Conservation (phyloP, 2,113 vertebrate species). For the Nothocercus nigrocapillus region DNA sequence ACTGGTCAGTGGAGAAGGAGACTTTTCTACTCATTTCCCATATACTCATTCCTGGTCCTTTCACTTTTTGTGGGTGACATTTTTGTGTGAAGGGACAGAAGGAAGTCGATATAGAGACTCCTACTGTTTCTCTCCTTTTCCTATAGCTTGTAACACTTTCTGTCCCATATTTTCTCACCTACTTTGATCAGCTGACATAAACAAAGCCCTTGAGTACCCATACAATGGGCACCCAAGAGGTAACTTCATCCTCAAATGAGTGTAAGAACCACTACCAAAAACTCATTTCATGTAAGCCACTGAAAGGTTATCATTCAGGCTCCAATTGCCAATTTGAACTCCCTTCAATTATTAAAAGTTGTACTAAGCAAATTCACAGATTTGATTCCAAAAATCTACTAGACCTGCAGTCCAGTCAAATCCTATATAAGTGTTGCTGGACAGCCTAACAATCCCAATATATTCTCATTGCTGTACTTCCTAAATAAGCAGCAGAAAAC, state of each 20-base stretch:
- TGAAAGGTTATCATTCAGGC: not conserved
- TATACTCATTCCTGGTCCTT: not conserved
- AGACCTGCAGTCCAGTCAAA: not conserved
- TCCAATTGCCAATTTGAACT: not conserved
- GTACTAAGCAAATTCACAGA: not conserved
- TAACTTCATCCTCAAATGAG: fast-evolving
- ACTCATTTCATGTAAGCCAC: not conserved
- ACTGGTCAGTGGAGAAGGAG: not conserved
- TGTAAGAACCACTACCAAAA: not conserved
- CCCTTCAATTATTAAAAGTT: not conserved
- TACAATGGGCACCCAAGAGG: not conserved
- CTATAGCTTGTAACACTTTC: not conserved
- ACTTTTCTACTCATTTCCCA: not conserved
- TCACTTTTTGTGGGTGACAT: not conserved
- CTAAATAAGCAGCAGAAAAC: not conserved
- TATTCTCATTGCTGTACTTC: not conserved
- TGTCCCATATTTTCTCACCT: not conserved
- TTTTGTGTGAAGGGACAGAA: not conserved
- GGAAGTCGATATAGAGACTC: not conserved
- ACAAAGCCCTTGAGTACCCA: not conserved
- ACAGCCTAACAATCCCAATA: not conserved
- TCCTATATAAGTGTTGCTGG: not conserved
- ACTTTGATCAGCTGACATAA: not conserved
- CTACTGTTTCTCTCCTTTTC: not conserved
- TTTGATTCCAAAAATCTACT: not conserved